Evolutionary conservation across 2,888 invertebrate genomes (phyloP), one percentile per base, ranked within the genome.

Genomic region (Priocnemis perturbator): DNA sequence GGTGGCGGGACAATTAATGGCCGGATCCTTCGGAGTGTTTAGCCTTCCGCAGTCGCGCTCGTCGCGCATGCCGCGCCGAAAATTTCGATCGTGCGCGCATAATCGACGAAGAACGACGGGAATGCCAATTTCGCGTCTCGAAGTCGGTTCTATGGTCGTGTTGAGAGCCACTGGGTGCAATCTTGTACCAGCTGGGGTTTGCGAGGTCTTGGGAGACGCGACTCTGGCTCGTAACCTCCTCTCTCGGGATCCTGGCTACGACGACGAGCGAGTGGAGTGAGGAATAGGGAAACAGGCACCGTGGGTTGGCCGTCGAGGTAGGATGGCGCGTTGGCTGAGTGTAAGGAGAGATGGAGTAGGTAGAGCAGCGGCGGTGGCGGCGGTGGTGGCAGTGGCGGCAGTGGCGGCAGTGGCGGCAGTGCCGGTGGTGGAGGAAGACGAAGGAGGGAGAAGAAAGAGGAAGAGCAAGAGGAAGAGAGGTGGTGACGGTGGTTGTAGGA

Each of bases 141-240:
- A 48, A 47, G 64, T 64, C 37, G 19, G 17, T 19, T 45, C 45
- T 11, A 47, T 52, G 37, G 62, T 52, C 59, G 23, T 23, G 60
- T 61, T 87, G 88, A 85, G 87, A 86, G 83, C 81, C 88, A 77
- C 88, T 87, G 87, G 76, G 80, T 84, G 84, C 88, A 88, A 88
- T 88, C 87, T 86, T 87, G 87, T 88, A 86, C 85, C 84, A 85
- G 85, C 85, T 86, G 87, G 86, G 85, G 86, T 86, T 87, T 86
- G 84, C 81, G 85, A 84, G 83, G 85, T 86, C 83, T 86, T 79
- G 79, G 79, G 78, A 86, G 82, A 83, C 81, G 83, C 83, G 82
- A 79, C 82, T 83, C 75, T 60, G 78, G 79, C 81, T 85, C 84
- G 86, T 86, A 86, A 84, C 85, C 83, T 85, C 77, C 81, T 81